Evolutionary conservation across 1,140 invertebrate species (phyloP).

Genomic region (Coenobita brevimanus): DNA sequence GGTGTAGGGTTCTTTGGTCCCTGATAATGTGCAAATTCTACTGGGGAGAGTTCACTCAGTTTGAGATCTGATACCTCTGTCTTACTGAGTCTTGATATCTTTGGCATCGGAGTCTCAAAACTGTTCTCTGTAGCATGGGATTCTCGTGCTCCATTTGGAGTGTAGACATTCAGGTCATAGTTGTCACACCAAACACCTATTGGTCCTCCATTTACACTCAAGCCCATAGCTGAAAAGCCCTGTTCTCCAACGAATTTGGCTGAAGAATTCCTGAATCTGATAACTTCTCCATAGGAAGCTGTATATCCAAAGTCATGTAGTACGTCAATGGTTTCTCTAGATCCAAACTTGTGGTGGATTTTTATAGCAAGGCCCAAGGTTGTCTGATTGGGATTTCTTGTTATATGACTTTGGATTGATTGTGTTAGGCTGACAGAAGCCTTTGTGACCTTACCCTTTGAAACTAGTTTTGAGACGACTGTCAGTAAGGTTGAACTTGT

Average conservation of each 20-base stretch:
- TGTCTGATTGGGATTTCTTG: no score
- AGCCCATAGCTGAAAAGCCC: neutral
- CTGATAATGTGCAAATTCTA: neutral
- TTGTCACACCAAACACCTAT: constrained; percentile 12
- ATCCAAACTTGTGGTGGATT: no score
- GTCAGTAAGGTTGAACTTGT: no score
- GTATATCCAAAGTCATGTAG: no score
- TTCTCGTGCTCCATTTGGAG: neutral
- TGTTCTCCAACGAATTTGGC: neutral
- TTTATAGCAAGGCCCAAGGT: no score
- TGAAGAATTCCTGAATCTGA: neutral
- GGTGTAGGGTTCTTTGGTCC: neutral
- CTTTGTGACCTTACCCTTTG: no score
- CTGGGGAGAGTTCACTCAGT: neutral
- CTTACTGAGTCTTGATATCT: constrained; percentile 4
- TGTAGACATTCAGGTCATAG: constrained; percentile 8
- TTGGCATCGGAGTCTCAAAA: neutral
- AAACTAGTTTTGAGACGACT: no score
- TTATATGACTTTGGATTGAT: no score
- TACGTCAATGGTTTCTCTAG: no score
- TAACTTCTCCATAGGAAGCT: no score
- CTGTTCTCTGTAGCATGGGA: neutral
- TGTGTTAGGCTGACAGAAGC: no score
- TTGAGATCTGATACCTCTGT: neutral
- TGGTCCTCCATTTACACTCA: neutral